Percentiles rank a stretch among this genome's conserved stretches.
Conservation (phyloP, 2,797 vertebrate species). For the Meda fulgida region DNA sequence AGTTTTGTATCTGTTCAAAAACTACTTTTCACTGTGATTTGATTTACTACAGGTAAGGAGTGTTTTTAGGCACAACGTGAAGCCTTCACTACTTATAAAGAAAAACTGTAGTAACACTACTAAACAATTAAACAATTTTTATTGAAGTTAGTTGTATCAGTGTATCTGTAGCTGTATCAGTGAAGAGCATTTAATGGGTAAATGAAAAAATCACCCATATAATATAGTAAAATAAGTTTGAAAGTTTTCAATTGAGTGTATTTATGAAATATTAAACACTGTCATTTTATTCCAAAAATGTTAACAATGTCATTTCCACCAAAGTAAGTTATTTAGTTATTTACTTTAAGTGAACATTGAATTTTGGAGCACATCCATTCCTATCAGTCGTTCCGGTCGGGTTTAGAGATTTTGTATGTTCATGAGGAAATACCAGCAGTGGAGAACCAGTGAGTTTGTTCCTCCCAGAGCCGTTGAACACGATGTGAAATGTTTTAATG, state of each 20-base stretch:
- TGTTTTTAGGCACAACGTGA: background rate
- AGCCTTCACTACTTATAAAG: background rate
- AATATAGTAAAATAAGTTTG: too few species aligned
- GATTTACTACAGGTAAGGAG: background rate
- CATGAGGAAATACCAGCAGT: conserved; percentile 31
- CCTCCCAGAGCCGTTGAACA: conserved; percentile 57
- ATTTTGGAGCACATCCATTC: background rate
- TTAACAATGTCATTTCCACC: background rate
- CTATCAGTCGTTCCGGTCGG: background rate
- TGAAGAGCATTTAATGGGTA: too few species aligned
- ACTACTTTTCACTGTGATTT: background rate
- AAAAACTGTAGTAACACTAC: too few species aligned
- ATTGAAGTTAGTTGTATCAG: too few species aligned
- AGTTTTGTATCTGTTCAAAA: background rate
- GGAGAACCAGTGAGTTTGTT: conserved; percentile 31
- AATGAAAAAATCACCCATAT: too few species aligned
- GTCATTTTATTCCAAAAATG: background rate
- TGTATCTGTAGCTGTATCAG: too few species aligned
- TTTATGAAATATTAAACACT: background rate
- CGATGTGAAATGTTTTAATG: conserved; percentile 70
- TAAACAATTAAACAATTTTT: too few species aligned
- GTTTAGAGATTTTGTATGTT: conserved; percentile 12
- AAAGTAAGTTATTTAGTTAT: background rate
- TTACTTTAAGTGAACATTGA: background rate
- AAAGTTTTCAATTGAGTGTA: background rate